Conservation (phyloP, 2,888 invertebrate genomes). For the Pseudeuparius sepicola region DNA sequence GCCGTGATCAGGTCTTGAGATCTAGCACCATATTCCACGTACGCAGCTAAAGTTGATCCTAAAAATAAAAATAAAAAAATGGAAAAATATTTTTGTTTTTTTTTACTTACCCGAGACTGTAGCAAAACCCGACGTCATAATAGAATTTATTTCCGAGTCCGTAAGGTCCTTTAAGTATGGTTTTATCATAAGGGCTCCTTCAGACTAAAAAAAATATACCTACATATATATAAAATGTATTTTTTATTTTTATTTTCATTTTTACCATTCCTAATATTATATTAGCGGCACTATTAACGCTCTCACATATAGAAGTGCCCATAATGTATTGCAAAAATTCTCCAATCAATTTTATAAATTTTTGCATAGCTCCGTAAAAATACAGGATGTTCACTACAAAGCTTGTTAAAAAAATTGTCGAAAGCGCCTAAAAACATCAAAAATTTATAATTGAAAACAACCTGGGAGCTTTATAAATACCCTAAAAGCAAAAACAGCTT, state of each 20-base stretch:
- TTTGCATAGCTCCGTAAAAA: constrained; percentile 82
- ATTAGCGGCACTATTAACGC: constrained; percentile 85
- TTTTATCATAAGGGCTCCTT: constrained; percentile 79
- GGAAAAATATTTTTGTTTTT: constrained; percentile 7
- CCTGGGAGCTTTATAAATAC: constrained; percentile 41
- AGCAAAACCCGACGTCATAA: constrained; percentile 92
- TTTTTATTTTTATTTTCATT: background rate
- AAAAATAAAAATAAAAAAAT: constrained; percentile 33
- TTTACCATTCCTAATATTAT: constrained; percentile 88
- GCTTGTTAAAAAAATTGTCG: constrained; percentile 90
- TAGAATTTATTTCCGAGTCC: constrained; percentile 81
- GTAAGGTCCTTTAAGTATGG: constrained; percentile 82
- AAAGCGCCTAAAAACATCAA: constrained; percentile 52
- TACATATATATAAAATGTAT: too few species aligned
- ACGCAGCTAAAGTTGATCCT: constrained; percentile 85
- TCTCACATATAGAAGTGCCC: constrained; percentile 90
- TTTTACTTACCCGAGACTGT: constrained; percentile 69
- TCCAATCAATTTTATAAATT: constrained; percentile 71
- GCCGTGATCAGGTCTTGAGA: constrained; percentile 85
- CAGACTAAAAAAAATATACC: too few species aligned
- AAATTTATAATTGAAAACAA: background rate
- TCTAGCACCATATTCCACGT: constrained; percentile 80
- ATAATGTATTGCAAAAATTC: constrained; percentile 60
- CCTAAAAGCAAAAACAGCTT: constrained; percentile 74
- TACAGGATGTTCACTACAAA: constrained; percentile 83